A percentile compares a stretch with the other conserved stretches of the same genome.
Conservation (phyloP, 2,888 invertebrate species). For the Hydraecia micacea region DNA sequence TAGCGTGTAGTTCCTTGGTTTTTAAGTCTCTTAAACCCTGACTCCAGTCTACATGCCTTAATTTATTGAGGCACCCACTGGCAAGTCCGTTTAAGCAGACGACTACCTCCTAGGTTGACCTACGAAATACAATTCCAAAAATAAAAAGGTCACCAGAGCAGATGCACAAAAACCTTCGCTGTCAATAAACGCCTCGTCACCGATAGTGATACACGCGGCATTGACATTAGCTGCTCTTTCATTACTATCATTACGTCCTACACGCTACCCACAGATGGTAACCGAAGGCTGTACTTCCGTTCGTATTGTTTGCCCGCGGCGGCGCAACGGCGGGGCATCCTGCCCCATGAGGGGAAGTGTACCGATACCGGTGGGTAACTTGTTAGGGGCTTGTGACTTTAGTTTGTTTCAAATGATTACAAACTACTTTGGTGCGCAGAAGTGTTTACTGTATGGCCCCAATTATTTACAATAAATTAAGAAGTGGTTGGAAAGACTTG, state of each 20-base stretch:
- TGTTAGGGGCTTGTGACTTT: slow-evolving; percentile 25
- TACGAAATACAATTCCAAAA: not conserved
- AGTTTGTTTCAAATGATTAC: not conserved
- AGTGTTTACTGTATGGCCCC: not conserved
- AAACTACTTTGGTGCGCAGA: not conserved
- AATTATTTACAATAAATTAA: not conserved
- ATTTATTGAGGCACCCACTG: not conserved
- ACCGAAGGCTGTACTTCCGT: slow-evolving; percentile 65
- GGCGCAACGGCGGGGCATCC: slow-evolving; percentile 6
- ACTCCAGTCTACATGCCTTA: not conserved
- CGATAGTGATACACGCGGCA: slow-evolving; percentile 41
- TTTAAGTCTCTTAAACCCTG: not conserved
- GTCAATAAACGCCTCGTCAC: slow-evolving; percentile 28
- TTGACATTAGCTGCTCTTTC: slow-evolving; percentile 61
- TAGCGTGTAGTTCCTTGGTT: not conserved
- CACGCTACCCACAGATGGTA: slow-evolving; percentile 60
- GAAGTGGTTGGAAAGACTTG: not conserved
- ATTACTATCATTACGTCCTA: slow-evolving; percentile 61
- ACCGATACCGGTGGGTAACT: slow-evolving; percentile 19
- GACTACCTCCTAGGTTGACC: not conserved
- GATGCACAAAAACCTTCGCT: slow-evolving; percentile 26
- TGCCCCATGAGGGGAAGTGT: slow-evolving; percentile 42
- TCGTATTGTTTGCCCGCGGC: slow-evolving; percentile 54
- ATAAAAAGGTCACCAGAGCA: not conserved
- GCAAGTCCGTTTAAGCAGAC: not conserved